These are phyloP conservation scores for Sarcophaga variegata DNA, from an alignment of 2,888 invertebrate genomes.

Conservation along the genomic window DNA sequence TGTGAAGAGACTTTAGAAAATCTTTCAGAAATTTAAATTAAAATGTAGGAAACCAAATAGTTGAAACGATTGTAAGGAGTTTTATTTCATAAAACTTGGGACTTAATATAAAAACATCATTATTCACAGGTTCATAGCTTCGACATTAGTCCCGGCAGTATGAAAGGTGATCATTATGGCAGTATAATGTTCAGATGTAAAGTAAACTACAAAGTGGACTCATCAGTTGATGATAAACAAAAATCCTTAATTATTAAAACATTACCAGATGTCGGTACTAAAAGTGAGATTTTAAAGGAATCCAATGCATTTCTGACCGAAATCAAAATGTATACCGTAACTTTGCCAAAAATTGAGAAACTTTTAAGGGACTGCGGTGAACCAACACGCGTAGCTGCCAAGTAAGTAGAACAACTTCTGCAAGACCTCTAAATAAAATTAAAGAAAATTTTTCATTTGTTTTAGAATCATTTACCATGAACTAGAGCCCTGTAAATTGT, in stretches of 20 bases:
- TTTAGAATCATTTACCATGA: slow-evolving; percentile 66
- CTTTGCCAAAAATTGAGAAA: slow-evolving; percentile 72
- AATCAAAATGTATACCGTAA: slow-evolving; percentile 72
- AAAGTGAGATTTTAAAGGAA: slow-evolving; percentile 66
- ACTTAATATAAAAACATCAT: too few species aligned
- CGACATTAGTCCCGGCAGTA: slow-evolving; percentile 64
- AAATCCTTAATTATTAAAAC: slow-evolving; percentile 72
- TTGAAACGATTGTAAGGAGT: too few species aligned
- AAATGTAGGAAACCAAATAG: too few species aligned
- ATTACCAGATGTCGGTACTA: slow-evolving; percentile 65
- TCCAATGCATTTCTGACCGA: slow-evolving; percentile 71
- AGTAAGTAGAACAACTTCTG: slow-evolving; percentile 24
- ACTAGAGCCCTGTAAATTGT: slow-evolving; percentile 66
- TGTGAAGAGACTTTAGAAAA: too few species aligned
- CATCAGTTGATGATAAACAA: background rate
- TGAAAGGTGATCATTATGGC: slow-evolving; percentile 73
- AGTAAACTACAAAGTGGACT: slow-evolving; percentile 46
- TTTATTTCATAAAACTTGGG: too few species aligned
- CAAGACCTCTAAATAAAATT: background rate
- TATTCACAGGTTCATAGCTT: slow-evolving; percentile 35
- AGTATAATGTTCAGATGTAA: slow-evolving; percentile 73
- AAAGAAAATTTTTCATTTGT: background rate
- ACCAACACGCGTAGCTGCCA: slow-evolving; percentile 68
- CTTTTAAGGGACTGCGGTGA: slow-evolving; percentile 70
- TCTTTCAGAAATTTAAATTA: too few species aligned